Base-by-base conservation (phyloP, 2,797 vertebrate genomes). In the Halcyon leucocephala region DNA sequence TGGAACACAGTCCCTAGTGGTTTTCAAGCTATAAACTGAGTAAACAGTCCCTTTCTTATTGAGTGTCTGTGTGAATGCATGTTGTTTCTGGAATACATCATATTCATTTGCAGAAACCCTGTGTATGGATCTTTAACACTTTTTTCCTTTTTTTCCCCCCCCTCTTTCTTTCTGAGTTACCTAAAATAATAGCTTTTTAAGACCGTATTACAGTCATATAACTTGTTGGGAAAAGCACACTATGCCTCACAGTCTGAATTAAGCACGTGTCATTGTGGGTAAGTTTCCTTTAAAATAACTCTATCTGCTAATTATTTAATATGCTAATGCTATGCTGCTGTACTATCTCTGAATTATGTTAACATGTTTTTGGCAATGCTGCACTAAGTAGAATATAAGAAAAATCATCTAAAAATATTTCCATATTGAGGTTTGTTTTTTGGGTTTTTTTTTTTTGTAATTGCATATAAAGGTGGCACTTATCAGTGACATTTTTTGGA, bases 21-120 rank as follows among this genome's bases (percentile, higher is more conserved):
- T 97, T 98, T 97, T 92, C 60, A 96, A 95, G 95, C 96, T 97
- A 91, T 93, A 97, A 98, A 98, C 91, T 96, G 94, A 97, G 95
- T 97, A 97, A 98, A 97, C 92, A 97, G 71, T 97, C 90, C 90
- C 87, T 97, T 97, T 98, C 94, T 97, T 95, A 97, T 92, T 97
- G 96, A 93, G 86, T 95, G 95, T 96, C 74, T 97, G 92, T 95
- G 78, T 92, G 88, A 95, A 90, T 90, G 82, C 82, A 37, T 95
- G 95, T 95, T 97, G 82, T 83, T 96, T 97, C 94, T 97, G 95
- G 97, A 97, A 93, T 95, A 96, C 93, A 97, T 97, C 96, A 96
- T 97, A 97, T 97, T 96, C 93, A 92, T 98, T 97, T 97, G 95
- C 86, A 97, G 95, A 97, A 97, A 95, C 78, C 65, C 93, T 80